Evolutionary conservation across 2,888 invertebrate genomes (phyloP).

Genomic region (Meiosimyza platycephala): DNA sequence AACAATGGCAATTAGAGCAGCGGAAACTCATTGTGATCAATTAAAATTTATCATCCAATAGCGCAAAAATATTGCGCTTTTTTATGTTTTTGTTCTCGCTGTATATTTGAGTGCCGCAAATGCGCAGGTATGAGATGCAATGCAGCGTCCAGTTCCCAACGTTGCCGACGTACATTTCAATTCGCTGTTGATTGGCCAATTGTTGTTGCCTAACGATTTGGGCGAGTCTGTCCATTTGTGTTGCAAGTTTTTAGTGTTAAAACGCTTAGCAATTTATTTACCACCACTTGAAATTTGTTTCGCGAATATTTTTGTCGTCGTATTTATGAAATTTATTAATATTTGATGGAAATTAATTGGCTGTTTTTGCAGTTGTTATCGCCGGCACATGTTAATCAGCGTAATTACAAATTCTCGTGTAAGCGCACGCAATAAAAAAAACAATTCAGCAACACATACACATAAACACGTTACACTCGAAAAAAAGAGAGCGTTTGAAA

Average conservation of each 20-base stretch:
- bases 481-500: too few relatives aligned
- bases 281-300: too few relatives aligned
- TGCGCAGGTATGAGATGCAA: neutral
- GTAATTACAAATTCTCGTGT: constrained; percentile 5
- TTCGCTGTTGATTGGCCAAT: constrained; percentile 4
- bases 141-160: constrained; percentile 4
- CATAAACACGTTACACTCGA: neutral
- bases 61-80: too few relatives aligned
- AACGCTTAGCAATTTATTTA: too few relatives aligned
- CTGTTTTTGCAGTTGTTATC: constrained; percentile 13
- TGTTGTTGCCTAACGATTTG: neutral
- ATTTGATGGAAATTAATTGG: constrained; percentile 20
- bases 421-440: neutral
- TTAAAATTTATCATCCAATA: too few relatives aligned
- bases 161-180: neutral
- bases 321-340: constrained; percentile 4
- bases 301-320: too few relatives aligned
- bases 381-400: constrained; percentile 28
- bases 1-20: constrained; percentile 20
- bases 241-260: neutral
- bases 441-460: neutral
- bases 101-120: too few relatives aligned
- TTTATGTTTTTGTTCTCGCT: too few relatives aligned
- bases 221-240: neutral
- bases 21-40: neutral